phyloP scores from a whole-genome alignment of 2,113 vertebrate species.

The Sprattus sprattus region DNA sequence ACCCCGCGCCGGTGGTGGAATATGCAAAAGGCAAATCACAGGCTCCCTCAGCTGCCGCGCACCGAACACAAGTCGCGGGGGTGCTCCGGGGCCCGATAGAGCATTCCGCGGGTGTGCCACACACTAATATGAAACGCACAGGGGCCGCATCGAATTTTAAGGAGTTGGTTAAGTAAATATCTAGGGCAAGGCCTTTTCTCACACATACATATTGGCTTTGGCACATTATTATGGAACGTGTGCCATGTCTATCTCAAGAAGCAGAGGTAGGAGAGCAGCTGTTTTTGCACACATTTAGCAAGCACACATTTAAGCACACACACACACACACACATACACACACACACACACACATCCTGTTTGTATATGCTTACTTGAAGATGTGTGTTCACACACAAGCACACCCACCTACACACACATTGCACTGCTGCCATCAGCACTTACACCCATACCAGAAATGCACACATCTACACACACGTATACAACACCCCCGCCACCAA shows the following conservation, averaged over 20 bases:
- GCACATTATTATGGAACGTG: slow-evolving; percentile 34
- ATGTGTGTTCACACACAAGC: no score
- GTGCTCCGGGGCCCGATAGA: background rate
- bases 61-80: background rate
- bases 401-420: background rate
- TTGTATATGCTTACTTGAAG: no score
- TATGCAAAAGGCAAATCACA: slow-evolving; percentile 50
- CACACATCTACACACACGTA: background rate
- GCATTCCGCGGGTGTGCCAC: slow-evolving; percentile 50
- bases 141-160: slow-evolving; percentile 40
- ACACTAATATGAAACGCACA: slow-evolving; percentile 53
- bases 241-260: slow-evolving; percentile 25
- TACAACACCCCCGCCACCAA: background rate
- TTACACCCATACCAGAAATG: background rate
- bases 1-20: slow-evolving; percentile 26
- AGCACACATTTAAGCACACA: background rate
- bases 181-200: slow-evolving; percentile 37
- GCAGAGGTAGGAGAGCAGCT: slow-evolving; percentile 15
- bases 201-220: slow-evolving; percentile 43
- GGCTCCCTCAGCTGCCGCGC: slow-evolving; percentile 44
- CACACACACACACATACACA: background rate
- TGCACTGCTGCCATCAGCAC: background rate
- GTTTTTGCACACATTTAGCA: background rate
- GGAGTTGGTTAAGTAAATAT: slow-evolving; percentile 59
- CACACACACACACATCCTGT: background rate